These are phyloP conservation scores for Mimas tiliae DNA, from an alignment of 2,888 invertebrate species.

Conservation along the genomic window DNA sequence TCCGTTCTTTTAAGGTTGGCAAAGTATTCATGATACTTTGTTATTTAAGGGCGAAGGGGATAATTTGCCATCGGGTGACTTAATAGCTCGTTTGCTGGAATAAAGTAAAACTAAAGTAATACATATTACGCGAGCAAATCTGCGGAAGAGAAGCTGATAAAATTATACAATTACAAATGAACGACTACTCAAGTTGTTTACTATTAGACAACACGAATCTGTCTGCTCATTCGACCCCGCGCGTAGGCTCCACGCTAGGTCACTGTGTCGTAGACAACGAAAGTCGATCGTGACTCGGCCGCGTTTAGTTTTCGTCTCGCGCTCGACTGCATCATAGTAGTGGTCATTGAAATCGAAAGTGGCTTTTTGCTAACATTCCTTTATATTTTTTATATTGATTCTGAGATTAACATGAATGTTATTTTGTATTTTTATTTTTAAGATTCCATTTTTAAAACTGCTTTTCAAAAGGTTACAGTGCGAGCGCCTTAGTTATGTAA, in stretches of 20 bases:
- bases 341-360: slow-evolving; percentile 20
- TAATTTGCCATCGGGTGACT: too few species aligned
- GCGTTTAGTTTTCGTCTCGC: slow-evolving; percentile 20
- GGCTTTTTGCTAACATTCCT: slow-evolving; percentile 18
- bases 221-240: slow-evolving; percentile 19
- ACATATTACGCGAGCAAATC: background rate
- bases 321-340: slow-evolving; percentile 7
- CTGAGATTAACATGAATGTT: background rate
- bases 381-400: slow-evolving; percentile 2
- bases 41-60: too few species aligned
- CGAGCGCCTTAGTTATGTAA: background rate
- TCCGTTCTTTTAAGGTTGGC: too few species aligned
- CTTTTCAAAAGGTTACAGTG: background rate
- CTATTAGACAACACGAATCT: background rate
- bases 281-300: slow-evolving; percentile 27
- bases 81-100: too few species aligned
- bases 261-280: slow-evolving; percentile 34
- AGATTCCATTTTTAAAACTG: background rate
- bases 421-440: slow-evolving; percentile 3
- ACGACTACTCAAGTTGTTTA: background rate
- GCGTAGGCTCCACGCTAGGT: slow-evolving; percentile 25
- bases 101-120: too few species aligned
- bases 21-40: too few species aligned
- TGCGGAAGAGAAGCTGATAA: background rate
- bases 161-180: background rate